These are phyloP conservation scores for Dysidea cf. avara DNA, from an alignment of 37 sponge, comb jelly and placozoan genomes.

Conservation along the genomic window DNA sequence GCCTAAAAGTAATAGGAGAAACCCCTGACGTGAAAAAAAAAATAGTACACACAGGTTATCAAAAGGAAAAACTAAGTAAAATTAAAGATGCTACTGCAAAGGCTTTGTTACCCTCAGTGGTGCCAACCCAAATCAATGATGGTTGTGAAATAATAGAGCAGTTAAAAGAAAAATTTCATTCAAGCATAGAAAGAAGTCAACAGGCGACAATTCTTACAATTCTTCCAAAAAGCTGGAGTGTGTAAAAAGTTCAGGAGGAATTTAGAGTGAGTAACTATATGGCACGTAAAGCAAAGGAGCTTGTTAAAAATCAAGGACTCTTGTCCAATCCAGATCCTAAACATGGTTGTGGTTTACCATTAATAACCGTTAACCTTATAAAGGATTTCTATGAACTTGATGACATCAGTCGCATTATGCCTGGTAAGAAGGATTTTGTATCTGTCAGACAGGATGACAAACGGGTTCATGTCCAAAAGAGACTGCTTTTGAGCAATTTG, in stretches of 20 bases:
- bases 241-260: conserved; percentile 2
- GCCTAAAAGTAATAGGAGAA: too few species aligned
- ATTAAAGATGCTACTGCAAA: too few species aligned
- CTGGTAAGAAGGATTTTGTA: conserved; percentile 25
- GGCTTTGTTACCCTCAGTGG: too few species aligned
- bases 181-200: not conserved
- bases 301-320: conserved; percentile 26
- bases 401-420: conserved; percentile 23
- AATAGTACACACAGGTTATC: too few species aligned
- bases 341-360: conserved; percentile 10
- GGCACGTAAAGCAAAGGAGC: conserved; percentile 28
- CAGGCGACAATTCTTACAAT: conserved; percentile 2
- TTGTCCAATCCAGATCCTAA: conserved; percentile 19
- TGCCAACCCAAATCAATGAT: too few species aligned
- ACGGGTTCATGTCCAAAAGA: conserved; percentile 25
- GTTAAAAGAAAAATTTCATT: conserved; percentile 7
- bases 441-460: conserved; percentile 6
- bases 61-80: too few species aligned
- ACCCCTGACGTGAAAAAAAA: too few species aligned
- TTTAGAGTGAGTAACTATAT: conserved; percentile 3
- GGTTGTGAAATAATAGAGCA: not conserved
- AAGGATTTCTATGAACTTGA: conserved; percentile 17
- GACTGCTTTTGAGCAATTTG: conserved; percentile 21
- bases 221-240: conserved; percentile 16
- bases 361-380: not conserved